Evolutionary conservation across 1,140 invertebrate genomes (phyloP).

Genomic region (Drosophila ananassae): DNA sequence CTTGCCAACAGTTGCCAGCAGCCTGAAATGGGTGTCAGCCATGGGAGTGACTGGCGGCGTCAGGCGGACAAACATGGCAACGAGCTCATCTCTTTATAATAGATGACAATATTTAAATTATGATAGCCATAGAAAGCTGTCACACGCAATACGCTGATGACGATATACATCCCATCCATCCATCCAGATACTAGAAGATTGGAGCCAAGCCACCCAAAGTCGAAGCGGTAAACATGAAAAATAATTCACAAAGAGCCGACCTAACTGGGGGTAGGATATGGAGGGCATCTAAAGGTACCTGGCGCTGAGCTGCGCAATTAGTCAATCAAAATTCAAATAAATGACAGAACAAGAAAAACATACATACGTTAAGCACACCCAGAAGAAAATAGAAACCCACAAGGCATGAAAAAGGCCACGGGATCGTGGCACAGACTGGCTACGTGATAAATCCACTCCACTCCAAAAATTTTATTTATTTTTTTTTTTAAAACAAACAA

Average conservation of each 20-base stretch:
- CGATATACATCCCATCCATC: too few species aligned
- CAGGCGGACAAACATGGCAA: slow-evolving; percentile 58
- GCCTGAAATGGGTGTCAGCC: slow-evolving; percentile 22
- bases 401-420: slow-evolving; percentile 79
- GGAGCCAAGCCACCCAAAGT: slow-evolving; percentile 30
- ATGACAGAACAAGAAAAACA: slow-evolving; percentile 49
- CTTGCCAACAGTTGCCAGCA: slow-evolving; percentile 4
- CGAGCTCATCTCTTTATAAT: slow-evolving; percentile 28
- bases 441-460: slow-evolving; percentile 69
- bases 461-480: slow-evolving; percentile 11
- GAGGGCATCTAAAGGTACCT: slow-evolving; percentile 8
- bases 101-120: slow-evolving; percentile 82
- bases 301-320: slow-evolving; percentile 73
- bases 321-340: slow-evolving; percentile 81
- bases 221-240: slow-evolving; percentile 49
- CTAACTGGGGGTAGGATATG: neutral
- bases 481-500: slow-evolving; percentile 46
- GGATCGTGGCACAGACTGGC: slow-evolving; percentile 67
- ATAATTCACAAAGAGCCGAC: slow-evolving; percentile 27
- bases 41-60: slow-evolving; percentile 68
- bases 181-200: neutral
- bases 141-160: slow-evolving; percentile 18
- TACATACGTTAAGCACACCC: neutral
- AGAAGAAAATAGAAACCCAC: slow-evolving; percentile 28
- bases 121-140: slow-evolving; percentile 64